Conservation (phyloP, 2,113 vertebrate species). For the Trogon melanurus region DNA sequence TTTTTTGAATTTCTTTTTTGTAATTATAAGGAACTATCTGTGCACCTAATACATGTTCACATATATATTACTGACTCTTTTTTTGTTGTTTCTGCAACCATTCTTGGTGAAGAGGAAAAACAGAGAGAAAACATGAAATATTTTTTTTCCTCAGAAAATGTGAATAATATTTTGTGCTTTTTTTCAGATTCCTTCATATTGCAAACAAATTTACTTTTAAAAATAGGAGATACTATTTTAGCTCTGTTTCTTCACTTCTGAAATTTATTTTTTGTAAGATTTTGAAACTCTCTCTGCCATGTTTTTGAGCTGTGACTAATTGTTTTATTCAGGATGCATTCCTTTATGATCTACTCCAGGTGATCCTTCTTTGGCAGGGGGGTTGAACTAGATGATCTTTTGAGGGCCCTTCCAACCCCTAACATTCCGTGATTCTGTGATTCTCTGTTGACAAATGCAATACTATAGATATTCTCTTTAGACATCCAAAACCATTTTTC, state of each 20-base stretch:
- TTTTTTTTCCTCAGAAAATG: neutral
- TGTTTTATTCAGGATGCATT: neutral
- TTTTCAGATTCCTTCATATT: neutral
- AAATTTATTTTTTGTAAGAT: neutral
- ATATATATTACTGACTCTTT: neutral
- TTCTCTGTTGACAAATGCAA: slow-evolving; percentile 51
- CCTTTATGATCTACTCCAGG: too few relatives aligned
- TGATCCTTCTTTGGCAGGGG: too few relatives aligned
- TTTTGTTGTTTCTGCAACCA: neutral
- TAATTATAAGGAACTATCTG: neutral
- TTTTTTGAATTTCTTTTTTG: neutral
- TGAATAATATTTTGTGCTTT: neutral
- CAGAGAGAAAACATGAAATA: neutral
- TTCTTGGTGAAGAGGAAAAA: neutral
- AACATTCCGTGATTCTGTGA: neutral
- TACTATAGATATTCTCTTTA: slow-evolving; percentile 10
- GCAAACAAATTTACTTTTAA: neutral
- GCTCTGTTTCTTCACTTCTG: neutral
- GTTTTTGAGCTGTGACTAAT: neutral
- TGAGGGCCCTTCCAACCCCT: too few relatives aligned
- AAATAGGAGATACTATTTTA: neutral
- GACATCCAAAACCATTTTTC: slow-evolving; percentile 65
- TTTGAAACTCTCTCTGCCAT: neutral
- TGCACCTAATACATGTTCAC: neutral
- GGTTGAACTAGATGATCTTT: too few relatives aligned